Evolutionary conservation across 2,113 vertebrate species (phyloP).

Genomic region (Neolamprologus toae): DNA sequence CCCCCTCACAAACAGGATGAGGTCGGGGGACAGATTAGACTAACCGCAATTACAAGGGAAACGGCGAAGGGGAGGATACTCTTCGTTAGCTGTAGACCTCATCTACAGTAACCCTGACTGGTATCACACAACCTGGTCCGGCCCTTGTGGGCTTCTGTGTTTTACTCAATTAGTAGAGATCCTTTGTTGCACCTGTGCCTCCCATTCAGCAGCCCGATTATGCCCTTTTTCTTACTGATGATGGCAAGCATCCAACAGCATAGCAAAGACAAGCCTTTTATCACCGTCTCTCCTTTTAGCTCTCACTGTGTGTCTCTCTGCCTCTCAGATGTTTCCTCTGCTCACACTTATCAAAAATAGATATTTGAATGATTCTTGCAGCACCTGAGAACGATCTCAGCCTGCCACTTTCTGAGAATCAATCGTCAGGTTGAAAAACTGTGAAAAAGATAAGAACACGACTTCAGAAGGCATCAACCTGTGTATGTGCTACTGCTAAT

Average conservation of each 20-base stretch:
- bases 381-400: background rate
- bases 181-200: slow-evolving; percentile 38
- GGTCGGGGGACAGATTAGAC: slow-evolving; percentile 38
- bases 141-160: slow-evolving; percentile 17
- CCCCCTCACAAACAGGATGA: background rate
- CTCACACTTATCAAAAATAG: slow-evolving; percentile 24
- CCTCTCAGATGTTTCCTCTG: background rate
- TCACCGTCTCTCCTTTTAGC: background rate
- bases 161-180: slow-evolving; percentile 31
- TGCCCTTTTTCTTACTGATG: background rate
- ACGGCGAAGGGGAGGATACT: slow-evolving; percentile 15
- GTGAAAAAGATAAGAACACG: background rate
- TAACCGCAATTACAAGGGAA: slow-evolving; percentile 29
- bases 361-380: background rate
- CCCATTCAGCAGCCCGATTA: background rate
- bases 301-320: background rate
- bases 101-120: background rate
- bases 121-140: slow-evolving; percentile 23
- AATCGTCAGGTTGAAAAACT: background rate
- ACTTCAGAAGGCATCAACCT: background rate
- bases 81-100: slow-evolving; percentile 10
- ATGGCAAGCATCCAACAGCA: slow-evolving; percentile 17
- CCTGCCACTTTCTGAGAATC: background rate
- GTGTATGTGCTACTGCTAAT: background rate
- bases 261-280: background rate